A percentile compares a stretch with the other conserved stretches of the same genome.
These are phyloP conservation scores for Menura novaehollandiae DNA, from an alignment of 2,113 vertebrate genomes.

Conservation along the genomic window DNA sequence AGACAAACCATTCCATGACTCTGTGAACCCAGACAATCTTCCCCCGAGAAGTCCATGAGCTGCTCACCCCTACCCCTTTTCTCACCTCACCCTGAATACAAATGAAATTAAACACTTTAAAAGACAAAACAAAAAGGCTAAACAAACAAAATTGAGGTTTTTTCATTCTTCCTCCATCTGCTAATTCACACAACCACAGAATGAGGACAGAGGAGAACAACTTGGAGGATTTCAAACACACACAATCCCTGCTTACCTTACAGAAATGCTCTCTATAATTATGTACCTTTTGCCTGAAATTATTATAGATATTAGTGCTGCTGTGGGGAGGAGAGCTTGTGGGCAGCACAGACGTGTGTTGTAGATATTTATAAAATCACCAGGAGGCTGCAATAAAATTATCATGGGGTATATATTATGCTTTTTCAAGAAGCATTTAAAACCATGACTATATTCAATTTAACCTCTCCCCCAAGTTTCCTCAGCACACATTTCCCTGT, in stretches of 20 bases:
- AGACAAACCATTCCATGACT: neutral
- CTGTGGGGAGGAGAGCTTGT: neutral
- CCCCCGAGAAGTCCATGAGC: fast-evolving
- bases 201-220: neutral
- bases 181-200: neutral
- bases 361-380: constrained; percentile 27
- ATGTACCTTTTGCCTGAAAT: neutral
- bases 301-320: neutral
- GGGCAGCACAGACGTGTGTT: neutral
- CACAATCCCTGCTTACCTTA: neutral
- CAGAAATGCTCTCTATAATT: neutral
- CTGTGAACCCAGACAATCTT: neutral
- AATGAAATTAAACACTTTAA: neutral
- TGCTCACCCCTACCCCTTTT: neutral
- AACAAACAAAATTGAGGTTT: neutral
- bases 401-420: neutral
- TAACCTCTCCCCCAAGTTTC: neutral
- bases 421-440: constrained; percentile 10
- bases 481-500: neutral
- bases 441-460: neutral
- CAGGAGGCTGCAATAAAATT: constrained; percentile 26
- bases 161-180: neutral
- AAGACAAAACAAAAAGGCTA: neutral
- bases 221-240: neutral
- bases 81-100: neutral